Conservation (phyloP, 2,888 invertebrate species). For the Euzophera pinguis region DNA sequence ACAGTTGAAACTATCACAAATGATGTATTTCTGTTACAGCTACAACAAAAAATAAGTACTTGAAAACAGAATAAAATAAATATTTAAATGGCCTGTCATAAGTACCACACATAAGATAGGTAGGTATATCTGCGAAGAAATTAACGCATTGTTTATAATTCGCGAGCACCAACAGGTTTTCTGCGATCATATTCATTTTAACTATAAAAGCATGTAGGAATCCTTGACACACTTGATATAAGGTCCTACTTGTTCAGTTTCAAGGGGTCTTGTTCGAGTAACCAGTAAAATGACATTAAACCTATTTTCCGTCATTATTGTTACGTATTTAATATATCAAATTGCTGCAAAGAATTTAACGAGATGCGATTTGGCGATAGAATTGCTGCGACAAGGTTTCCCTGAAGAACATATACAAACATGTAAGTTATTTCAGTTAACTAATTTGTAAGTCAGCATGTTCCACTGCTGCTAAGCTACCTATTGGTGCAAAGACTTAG, state of each 20-base stretch:
- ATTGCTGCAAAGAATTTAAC: constrained; percentile 29
- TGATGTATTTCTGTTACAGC: too few relatives aligned
- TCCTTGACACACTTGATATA: constrained; percentile 35
- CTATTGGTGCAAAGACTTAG: too few relatives aligned
- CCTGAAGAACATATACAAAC: constrained; percentile 38
- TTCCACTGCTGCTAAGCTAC: too few relatives aligned
- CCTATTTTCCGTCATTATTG: constrained; percentile 20
- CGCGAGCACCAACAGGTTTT: constrained; percentile 31
- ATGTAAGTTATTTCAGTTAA: constrained; percentile 40
- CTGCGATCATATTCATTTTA: constrained; percentile 28
- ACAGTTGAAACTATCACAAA: too few relatives aligned
- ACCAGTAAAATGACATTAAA: not conserved
- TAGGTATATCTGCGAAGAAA: not conserved
- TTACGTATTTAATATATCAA: constrained; percentile 20
- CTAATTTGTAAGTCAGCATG: too few relatives aligned
- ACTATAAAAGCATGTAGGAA: constrained; percentile 23
- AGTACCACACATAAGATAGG: too few relatives aligned
- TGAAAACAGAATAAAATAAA: too few relatives aligned
- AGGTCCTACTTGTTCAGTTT: constrained; percentile 18
- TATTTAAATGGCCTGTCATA: too few relatives aligned
- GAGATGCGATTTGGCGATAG: constrained; percentile 40
- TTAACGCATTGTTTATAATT: constrained; percentile 13
- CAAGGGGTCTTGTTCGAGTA: constrained; percentile 19
- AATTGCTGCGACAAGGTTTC: constrained; percentile 43
- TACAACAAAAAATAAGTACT: too few relatives aligned